Base-by-base conservation (phyloP, 1,140 invertebrate species). In the Cotesia typhae region DNA sequence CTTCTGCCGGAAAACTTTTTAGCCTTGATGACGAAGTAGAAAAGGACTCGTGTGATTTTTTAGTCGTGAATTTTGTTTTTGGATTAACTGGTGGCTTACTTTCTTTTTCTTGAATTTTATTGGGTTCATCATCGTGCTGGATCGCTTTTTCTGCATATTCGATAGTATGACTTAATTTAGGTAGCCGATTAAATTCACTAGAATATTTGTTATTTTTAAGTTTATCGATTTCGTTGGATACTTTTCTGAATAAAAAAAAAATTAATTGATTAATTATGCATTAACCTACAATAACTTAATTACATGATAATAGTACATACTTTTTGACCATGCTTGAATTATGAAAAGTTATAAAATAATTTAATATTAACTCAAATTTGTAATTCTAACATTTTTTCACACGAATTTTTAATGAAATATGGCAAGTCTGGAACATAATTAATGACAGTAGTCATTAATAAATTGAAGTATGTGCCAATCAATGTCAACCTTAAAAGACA, bases 1-100 rank as follows among this genome's bases (percentile, higher is more conserved):
- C 76, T 60, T 82, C 82, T 0, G 76, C 75, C 0, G 81, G 81
- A 52, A 83, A 83, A 47, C 52, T 76, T 38, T 83, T 83, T 1
- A 83, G 55, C 38, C 82, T 72, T 6, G 82, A 72, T 4, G 78
- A 79, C 4, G 69, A 76, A 57, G 4, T 67, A 5, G 72, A 61
- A 4, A 35, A 63, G 6, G 35, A 2, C 4, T 78, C 78, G 7
- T 60, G 68, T 4, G 57, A 74, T 61, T 66, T 77, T 4, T 66
- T 72, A 35, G 67, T 60, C 12, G 2, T 77, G 14, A 80, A 78
- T 60, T 74, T 74, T 0, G 74, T 81, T 75, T 82, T 82, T 51
- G 64, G 41, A 52, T 12, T 66, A 17, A 47, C 4, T 52, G 20
- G 20, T 47, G 41, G 41, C n/a, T 28, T 28, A n/a, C 37, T 12